Base-by-base conservation (phyloP, 2,888 invertebrate species). In the Julus scandinavius region DNA sequence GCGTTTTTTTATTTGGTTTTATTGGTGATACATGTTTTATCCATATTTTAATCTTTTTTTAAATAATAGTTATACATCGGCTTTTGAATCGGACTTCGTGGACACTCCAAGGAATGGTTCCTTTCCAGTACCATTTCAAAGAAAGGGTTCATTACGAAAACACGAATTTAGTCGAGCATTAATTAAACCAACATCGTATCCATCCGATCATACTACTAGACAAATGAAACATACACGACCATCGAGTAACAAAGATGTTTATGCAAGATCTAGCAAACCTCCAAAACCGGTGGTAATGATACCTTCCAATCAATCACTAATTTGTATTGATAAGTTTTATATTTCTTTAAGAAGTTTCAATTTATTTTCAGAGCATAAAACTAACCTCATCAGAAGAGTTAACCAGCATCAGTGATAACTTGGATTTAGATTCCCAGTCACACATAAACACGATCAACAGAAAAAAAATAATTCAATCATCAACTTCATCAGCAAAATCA, bases 171-270 rank as follows among this genome's bases (percentile, higher is more conserved):
- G 58, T n/a, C 17, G 58, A 58, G 17, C 58, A 58, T 17, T 58
- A 58, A 58, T 17, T 2, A 58, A 58, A 58, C 58, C 58, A 58
- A 58, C 58, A 17, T 5, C 17, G 58, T 1, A 58, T 58, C 58
- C 58, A 58, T 58, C 58, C 2, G 58, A n/a, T 58, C 58, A 17
- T 17, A n/a, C 58, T 58, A n/a, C 58, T 1, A 58, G n/a, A n/a
- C 58, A 58, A n/a, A 58, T n/a, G n/a, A 58, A 58, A n/a, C 58
- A 58, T 58, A n/a, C 58, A n/a, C 58, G 58, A n/a, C n/a, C n/a
- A 58, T 2, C 5, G 15, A 58, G 17, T 17, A 58, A 58, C 58
- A 58, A 58, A n/a, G 58, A 58, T 58, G 58, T 58, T n/a, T 58
- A 58, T 58, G 58, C 58, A 58, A 58, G 58, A 58, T 58, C 58